A percentile compares a stretch with the other conserved stretches of the same genome.
Evolutionary conservation across 2,113 vertebrate species (phyloP).

Genomic region (Otolemur garnettii): DNA sequence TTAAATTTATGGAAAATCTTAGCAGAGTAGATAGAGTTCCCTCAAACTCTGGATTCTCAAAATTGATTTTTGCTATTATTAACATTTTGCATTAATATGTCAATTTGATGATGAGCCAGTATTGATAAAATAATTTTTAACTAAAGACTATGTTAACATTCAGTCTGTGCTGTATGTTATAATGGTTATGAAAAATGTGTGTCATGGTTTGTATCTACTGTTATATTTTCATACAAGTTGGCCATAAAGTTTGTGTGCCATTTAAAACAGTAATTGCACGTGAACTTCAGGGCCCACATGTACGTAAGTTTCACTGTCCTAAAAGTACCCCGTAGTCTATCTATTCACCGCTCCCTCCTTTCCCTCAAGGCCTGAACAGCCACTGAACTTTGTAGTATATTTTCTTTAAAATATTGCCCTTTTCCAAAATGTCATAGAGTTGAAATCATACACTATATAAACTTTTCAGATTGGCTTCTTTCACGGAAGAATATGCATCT

Average conservation of each 20-base stretch:
- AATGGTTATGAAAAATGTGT: neutral
- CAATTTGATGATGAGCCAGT: neutral
- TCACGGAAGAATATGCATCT: neutral
- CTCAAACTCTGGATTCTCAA: neutral
- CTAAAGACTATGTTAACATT: neutral
- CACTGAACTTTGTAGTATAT: neutral
- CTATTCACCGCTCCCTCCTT: neutral
- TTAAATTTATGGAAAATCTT: neutral
- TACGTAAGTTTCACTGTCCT: neutral
- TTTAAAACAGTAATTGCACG: too few species aligned
- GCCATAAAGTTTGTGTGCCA: too few species aligned
- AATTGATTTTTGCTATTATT: neutral
- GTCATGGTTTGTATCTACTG: neutral
- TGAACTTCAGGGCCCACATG: too few species aligned
- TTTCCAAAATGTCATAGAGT: neutral
- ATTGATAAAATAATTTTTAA: neutral
- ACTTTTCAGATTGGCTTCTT: neutral
- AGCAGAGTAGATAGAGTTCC: neutral
- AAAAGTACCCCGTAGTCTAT: neutral
- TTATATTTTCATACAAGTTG: neutral
- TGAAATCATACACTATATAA: neutral
- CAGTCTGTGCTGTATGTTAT: neutral
- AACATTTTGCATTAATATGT: neutral
- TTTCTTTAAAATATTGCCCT: neutral
- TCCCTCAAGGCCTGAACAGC: neutral